Base-by-base conservation (phyloP, 2,888 invertebrate species). In the Tinea semifulvella region DNA sequence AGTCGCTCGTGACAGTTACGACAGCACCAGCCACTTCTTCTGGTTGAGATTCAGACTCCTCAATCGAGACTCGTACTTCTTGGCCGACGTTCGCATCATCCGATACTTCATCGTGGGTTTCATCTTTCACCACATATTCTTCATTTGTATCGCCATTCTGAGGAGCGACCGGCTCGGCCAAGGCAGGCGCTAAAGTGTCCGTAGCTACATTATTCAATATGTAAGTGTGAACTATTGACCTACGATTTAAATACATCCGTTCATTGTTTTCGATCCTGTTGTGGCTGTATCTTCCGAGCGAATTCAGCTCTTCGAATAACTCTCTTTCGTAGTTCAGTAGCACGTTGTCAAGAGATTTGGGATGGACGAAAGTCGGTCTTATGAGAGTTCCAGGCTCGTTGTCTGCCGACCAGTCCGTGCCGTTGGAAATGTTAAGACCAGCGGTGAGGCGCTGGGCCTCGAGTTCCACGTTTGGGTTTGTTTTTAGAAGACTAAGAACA, bases 401-500 rank as follows among this genome's bases (percentile, higher is more conserved):
- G 47, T 88, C 85, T 1, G 82, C 66, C 20, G 87, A 82, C 87
- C 88, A 88, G 52, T 87, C 88, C 0, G 88, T 88, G 16, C 89
- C 88, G 70, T 88, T 88, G 39, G 86, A 84, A 35, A 70, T 75
- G 44, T 86, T 80, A 52, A 88, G 83, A 0, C 85, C 84, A 7
- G 84, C 79, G 17, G 81, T 66, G 31, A 85, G 69, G 46, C 76
- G 71, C 50, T 77, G 76, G 2, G 74, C 72, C 48, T 81, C 81
- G 46, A 84, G 85, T 54, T 87, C 82, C 43, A 90, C 68, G 52
- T 89, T 88, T 1, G 91, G 89, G 62, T 92, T 88, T 10, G 89
- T 88, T 55, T 92, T 85, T 45, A 95, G 68, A 52, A 95, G 82
- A 66, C 94, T 89, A 57, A 94, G 77, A 53, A 94, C 84, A 65